Conservation (phyloP, 1,140 invertebrate species). For the Akabosia matsudoensis region DNA sequence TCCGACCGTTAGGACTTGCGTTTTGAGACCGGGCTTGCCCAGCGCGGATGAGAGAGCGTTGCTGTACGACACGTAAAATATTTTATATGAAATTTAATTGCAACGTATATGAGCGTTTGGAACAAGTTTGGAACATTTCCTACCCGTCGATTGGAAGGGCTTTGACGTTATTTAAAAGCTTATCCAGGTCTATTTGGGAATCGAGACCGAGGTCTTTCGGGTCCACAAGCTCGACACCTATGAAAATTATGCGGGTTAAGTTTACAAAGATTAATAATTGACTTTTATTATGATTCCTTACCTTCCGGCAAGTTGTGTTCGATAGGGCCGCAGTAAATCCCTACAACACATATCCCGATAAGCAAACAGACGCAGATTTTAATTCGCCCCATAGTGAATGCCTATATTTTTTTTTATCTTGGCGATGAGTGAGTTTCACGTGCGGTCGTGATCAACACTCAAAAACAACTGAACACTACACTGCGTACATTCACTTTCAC, state of each 20-base stretch:
- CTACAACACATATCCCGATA: too few species aligned
- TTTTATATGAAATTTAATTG: not conserved
- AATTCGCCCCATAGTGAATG: too few species aligned
- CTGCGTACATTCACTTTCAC: too few species aligned
- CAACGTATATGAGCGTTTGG: not conserved
- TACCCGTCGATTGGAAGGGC: not conserved
- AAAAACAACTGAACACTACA: too few species aligned
- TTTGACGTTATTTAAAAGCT: slow-evolving; percentile 9
- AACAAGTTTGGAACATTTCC: not conserved
- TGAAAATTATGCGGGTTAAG: not conserved
- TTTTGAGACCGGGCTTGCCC: slow-evolving; percentile 9
- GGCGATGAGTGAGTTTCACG: too few species aligned
- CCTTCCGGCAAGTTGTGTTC: not conserved
- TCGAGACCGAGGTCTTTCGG: slow-evolving; percentile 10
- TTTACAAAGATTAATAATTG: too few species aligned
- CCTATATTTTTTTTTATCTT: too few species aligned
- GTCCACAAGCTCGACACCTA: slow-evolving; percentile 21
- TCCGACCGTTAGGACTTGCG: slow-evolving; percentile 12
- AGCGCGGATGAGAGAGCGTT: not conserved
- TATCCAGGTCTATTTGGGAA: slow-evolving; percentile 2
- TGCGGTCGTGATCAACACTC: too few species aligned
- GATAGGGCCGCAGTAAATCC: too few species aligned
- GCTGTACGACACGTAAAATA: not conserved
- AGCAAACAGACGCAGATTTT: too few species aligned
- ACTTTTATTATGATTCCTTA: too few species aligned